Evolutionary conservation across 1,140 invertebrate species (phyloP).

Genomic region (Drosophila elegans): DNA sequence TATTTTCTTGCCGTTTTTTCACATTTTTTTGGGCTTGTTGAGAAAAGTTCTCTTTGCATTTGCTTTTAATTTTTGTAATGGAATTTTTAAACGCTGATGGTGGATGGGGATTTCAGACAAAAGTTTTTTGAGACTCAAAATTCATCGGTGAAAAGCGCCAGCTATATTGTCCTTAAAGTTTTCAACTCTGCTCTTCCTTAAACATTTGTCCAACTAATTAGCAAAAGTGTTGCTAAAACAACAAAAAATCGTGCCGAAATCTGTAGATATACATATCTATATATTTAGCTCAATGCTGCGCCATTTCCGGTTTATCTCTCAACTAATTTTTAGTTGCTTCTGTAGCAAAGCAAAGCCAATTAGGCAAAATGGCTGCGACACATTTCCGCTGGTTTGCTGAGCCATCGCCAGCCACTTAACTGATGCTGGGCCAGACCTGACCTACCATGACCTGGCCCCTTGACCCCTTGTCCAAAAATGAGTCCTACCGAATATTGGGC

Average conservation of each 20-base stretch:
- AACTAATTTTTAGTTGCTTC: slow-evolving; percentile 28
- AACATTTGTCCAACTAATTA: slow-evolving; percentile 76
- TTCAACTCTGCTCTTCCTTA: slow-evolving; percentile 49
- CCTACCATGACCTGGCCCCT: slow-evolving; percentile 2
- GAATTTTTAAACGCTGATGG: slow-evolving; percentile 60
- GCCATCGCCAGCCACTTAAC: slow-evolving; percentile 26
- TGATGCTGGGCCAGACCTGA: slow-evolving; percentile 29
- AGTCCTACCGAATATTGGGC: background rate
- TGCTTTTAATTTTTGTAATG: slow-evolving; percentile 78
- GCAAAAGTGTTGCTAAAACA: slow-evolving; percentile 73
- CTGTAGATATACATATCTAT: slow-evolving; percentile 20
- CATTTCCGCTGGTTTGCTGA: slow-evolving; percentile 75
- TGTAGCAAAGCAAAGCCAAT: slow-evolving; percentile 69
- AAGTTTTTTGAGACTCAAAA: slow-evolving; percentile 54
- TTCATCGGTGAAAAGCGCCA: slow-evolving; percentile 26
- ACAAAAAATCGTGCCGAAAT: slow-evolving; percentile 11
- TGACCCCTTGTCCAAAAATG: background rate
- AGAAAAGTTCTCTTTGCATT: slow-evolving; percentile 60
- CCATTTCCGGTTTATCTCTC: slow-evolving; percentile 77
- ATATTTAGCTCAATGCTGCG: slow-evolving; percentile 65
- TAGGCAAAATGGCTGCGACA: slow-evolving; percentile 82
- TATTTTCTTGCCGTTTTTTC: slow-evolving; percentile 54
- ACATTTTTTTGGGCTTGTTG: slow-evolving; percentile 17
- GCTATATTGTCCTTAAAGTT: slow-evolving; percentile 62
- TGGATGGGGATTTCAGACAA: background rate